A percentile compares a stretch with the other conserved stretches of the same genome.
Conservation (phyloP, 1,140 invertebrate species). For the Macrobrachium rosenbergii region DNA sequence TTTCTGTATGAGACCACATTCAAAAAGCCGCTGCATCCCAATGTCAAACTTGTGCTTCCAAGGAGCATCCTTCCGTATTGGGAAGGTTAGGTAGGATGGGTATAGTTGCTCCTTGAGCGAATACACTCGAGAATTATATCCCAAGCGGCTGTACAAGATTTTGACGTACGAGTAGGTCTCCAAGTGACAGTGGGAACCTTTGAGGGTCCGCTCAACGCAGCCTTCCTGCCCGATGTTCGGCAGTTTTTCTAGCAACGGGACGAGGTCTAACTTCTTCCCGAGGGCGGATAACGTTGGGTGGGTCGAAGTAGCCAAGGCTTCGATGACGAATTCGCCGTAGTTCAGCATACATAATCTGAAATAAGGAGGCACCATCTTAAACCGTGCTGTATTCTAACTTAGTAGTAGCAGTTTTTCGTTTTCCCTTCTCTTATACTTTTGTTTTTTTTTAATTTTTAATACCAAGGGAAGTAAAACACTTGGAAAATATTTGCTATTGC, state of each 20-base stretch:
- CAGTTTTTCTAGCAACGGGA: not conserved
- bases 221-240: not conserved
- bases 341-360: not conserved
- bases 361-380: not conserved
- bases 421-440: no score
- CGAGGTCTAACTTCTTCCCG: not conserved
- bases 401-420: not conserved
- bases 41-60: slow-evolving; percentile 39
- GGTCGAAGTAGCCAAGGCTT: not conserved
- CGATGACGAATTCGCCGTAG: not conserved
- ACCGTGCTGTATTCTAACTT: not conserved
- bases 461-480: no score
- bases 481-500: no score
- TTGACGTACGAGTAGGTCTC: not conserved
- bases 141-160: not conserved
- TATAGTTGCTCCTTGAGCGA: slow-evolving; percentile 10
- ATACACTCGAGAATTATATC: not conserved
- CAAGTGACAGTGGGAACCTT: not conserved
- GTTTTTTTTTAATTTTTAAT: no score
- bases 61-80: slow-evolving; percentile 26
- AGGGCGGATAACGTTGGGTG: not conserved
- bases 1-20: slow-evolving; percentile 32
- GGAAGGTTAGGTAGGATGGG: not conserved
- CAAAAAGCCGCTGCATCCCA: slow-evolving; percentile 26
- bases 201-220: not conserved